A percentile compares a stretch with the other conserved stretches of the same genome.
Conservation (phyloP, 2,888 invertebrate species). For the Empis stercorea region DNA sequence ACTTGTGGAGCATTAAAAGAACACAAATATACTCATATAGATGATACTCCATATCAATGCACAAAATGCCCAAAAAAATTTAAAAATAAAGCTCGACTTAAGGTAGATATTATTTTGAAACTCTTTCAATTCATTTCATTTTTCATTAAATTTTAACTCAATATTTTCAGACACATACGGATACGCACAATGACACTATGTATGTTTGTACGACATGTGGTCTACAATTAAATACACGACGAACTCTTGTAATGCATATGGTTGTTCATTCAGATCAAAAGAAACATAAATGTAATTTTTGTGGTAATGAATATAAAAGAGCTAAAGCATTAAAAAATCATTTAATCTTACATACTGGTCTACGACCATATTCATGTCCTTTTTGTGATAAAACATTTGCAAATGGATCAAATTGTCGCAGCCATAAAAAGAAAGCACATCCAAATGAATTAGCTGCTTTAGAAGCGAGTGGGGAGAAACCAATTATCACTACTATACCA, state of each 20-base stretch:
- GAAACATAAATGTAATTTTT: constrained; percentile 31
- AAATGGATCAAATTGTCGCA: constrained; percentile 35
- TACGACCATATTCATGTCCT: constrained; percentile 33
- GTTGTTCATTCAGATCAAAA: constrained; percentile 29
- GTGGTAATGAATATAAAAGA: constrained; percentile 31
- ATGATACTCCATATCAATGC: constrained; percentile 28
- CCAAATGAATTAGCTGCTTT: constrained; percentile 32
- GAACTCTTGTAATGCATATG: constrained; percentile 38
- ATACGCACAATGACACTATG: constrained; percentile 8
- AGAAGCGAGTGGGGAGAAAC: constrained; percentile 19
- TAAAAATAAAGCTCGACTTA: constrained; percentile 11
- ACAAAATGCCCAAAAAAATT: constrained; percentile 19
- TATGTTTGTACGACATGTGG: constrained; percentile 37
- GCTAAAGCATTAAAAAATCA: constrained; percentile 29
- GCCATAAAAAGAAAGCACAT: constrained; percentile 34
- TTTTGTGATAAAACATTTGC: constrained; percentile 34
- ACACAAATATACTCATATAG: constrained; percentile 30
- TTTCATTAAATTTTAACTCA: no score
- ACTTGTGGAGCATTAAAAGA: constrained; percentile 31
- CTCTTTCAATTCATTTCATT: no score
- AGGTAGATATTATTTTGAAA: no score
- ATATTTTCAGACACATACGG: background rate
- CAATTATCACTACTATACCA: background rate
- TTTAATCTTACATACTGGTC: constrained; percentile 33
- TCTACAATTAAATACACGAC: constrained; percentile 32